phyloP scores from a whole-genome alignment of 2,797 vertebrate species.

The Australoheros facetus region DNA sequence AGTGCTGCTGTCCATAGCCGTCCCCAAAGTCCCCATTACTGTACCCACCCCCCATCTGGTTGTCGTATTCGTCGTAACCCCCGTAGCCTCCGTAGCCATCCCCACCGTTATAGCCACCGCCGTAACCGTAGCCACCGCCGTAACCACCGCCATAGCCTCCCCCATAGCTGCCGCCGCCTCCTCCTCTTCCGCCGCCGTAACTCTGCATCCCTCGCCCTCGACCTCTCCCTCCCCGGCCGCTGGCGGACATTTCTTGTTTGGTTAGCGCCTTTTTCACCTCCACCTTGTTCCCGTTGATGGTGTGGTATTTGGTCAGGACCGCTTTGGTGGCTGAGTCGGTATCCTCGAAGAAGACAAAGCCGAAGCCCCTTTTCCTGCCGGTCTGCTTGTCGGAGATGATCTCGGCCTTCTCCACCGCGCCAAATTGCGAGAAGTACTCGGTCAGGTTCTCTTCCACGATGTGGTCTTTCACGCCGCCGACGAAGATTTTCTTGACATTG shows the following conservation, averaged over 20 bases:
- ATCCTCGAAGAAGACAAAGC: constrained; percentile 95
- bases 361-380: constrained; percentile 95
- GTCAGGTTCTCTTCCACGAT: constrained; percentile 87
- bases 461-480: constrained; percentile 92
- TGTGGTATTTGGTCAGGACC: constrained; percentile 92
- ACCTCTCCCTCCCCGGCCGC: constrained; percentile 72
- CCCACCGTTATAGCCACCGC: constrained; percentile 62
- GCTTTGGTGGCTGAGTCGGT: constrained; percentile 96
- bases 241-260: constrained; percentile 91
- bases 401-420: constrained; percentile 93
- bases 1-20: constrained; percentile 90
- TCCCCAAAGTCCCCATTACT: constrained; percentile 92
- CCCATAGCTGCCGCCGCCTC: constrained; percentile 81
- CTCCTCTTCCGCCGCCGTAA: constrained; percentile 83
- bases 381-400: constrained; percentile 98
- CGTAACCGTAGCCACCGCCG: constrained; percentile 74
- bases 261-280: constrained; percentile 98
- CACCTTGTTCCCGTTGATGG: constrained; percentile 93
- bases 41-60: constrained; percentile 84
- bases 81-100: constrained; percentile 80
- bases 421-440: constrained; percentile 92
- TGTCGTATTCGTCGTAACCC: constrained; percentile 85
- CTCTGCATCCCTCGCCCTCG: constrained; percentile 82
- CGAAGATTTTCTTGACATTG: constrained; percentile 98
- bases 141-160: constrained; percentile 77